phyloP scores from a whole-genome alignment of 2,113 vertebrate species.

The Stomatorhinus ivindoensis region DNA sequence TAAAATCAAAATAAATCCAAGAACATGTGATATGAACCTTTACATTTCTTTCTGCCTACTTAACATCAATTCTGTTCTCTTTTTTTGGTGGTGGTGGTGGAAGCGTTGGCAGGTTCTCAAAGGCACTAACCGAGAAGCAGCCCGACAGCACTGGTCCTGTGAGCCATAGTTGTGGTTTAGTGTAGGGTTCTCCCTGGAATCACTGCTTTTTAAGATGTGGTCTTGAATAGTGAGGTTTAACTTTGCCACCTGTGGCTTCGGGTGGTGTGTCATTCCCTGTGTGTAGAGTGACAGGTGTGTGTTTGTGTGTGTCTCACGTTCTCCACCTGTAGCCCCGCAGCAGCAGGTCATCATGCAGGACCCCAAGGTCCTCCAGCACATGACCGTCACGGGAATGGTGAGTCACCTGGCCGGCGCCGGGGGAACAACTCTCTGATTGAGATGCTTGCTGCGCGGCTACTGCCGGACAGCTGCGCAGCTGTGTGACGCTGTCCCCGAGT shows the following conservation, averaged over 20 bases:
- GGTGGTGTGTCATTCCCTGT: background rate
- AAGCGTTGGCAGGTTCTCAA: background rate
- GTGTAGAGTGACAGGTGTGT: background rate
- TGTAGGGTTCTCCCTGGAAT: background rate
- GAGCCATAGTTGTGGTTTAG: background rate
- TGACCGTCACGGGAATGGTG: slow-evolving; percentile 91
- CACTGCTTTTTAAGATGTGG: background rate
- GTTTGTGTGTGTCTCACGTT: background rate
- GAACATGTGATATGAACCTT: background rate
- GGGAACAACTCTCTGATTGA: background rate
- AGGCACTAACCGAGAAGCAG: background rate
- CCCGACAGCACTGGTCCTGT: background rate
- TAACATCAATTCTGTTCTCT: background rate
- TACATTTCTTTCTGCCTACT: background rate
- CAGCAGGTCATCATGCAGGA: slow-evolving; percentile 96
- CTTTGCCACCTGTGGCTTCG: background rate
- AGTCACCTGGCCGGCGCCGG: slow-evolving; percentile 37
- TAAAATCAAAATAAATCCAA: background rate
- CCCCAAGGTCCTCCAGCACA: slow-evolving; percentile 86
- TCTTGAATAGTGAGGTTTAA: background rate
- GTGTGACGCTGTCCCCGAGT: background rate
- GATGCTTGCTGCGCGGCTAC: background rate
- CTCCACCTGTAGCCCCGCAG: slow-evolving; percentile 65
- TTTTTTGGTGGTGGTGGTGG: background rate
- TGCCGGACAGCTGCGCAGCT: background rate